These are phyloP conservation scores for Melanotaenia maccullochi DNA, from an alignment of 2,797 vertebrate species.

Conservation along the genomic window DNA sequence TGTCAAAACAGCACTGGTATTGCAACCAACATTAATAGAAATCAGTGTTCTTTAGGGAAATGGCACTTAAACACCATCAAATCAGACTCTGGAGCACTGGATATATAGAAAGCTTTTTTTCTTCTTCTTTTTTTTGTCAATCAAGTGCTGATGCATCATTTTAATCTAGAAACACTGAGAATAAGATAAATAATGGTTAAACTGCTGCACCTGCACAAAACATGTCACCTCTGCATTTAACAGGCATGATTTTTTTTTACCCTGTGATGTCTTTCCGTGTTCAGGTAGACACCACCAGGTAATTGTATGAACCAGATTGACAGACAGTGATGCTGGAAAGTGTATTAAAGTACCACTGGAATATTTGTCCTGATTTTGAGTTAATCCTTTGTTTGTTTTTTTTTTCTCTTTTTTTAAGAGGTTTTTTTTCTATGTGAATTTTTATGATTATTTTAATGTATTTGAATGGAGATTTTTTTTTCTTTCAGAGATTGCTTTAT, in stretches of 20 bases:
- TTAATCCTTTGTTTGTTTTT: constrained; percentile 45
- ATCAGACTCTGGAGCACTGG: neutral
- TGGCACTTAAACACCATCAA: constrained; percentile 26
- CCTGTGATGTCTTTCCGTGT: neutral
- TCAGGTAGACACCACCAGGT: constrained; percentile 10
- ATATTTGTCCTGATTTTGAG: constrained; percentile 47
- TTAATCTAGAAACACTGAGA: constrained; percentile 28
- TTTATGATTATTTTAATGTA: constrained; percentile 77
- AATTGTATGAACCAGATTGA: constrained; percentile 17
- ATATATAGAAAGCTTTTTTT: constrained; percentile 1
- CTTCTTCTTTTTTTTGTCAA: neutral
- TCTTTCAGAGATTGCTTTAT: constrained; percentile 41
- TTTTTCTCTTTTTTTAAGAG: constrained; percentile 53
- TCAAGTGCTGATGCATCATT: constrained; percentile 1
- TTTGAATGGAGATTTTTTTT: constrained; percentile 52
- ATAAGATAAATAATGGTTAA: neutral
- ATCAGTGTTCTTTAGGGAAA: neutral
- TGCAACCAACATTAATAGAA: neutral
- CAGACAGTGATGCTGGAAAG: neutral
- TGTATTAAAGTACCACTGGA: constrained; percentile 63
- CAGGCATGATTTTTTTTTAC: neutral
- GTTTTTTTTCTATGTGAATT: constrained; percentile 72
- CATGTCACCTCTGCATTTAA: constrained; percentile 6
- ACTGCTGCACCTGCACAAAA: constrained; percentile 20
- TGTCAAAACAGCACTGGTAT: neutral